Percentiles rank a stretch among this genome's conserved stretches.
Conservation (phyloP, 2,113 vertebrate species). For the Lepisosteus oculatus region DNA sequence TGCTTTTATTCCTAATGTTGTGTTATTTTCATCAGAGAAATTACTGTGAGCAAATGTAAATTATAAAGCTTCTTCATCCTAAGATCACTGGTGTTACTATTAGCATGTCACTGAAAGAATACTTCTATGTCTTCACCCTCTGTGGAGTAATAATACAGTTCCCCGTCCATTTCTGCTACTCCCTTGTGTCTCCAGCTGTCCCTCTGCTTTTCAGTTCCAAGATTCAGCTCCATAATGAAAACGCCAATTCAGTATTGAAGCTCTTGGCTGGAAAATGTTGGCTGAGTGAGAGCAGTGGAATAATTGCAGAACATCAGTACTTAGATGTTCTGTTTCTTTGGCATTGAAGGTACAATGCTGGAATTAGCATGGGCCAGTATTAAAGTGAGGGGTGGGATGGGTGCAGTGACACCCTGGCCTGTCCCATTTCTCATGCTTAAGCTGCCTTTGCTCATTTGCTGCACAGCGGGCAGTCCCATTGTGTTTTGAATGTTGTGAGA, state of each 20-base stretch:
- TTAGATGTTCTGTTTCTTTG: too few relatives aligned
- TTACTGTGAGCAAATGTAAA: conserved; percentile 67
- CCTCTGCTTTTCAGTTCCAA: conserved; percentile 66
- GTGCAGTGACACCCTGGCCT: too few relatives aligned
- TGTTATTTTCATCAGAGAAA: conserved; percentile 78
- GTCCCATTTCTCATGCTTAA: too few relatives aligned
- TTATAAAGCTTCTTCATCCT: conserved; percentile 56
- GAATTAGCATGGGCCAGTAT: too few relatives aligned
- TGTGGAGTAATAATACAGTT: conserved; percentile 60
- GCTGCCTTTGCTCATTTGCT: too few relatives aligned
- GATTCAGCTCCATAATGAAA: conserved; percentile 65
- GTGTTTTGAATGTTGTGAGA: too few relatives aligned
- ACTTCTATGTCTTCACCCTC: conserved; percentile 56
- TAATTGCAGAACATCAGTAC: too few relatives aligned
- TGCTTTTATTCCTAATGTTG: conserved; percentile 58
- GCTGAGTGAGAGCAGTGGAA: too few relatives aligned
- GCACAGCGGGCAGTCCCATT: too few relatives aligned
- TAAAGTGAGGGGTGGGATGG: too few relatives aligned
- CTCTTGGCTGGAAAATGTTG: too few relatives aligned
- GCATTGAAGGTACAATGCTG: too few relatives aligned
- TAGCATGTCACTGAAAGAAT: conserved; percentile 67
- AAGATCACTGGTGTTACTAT: conserved; percentile 58
- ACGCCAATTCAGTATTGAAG: background rate
- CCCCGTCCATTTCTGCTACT: background rate
- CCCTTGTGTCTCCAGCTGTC: conserved; percentile 51